A percentile compares a stretch with the other conserved stretches of the same genome.
Evolutionary conservation across 2,888 invertebrate genomes (phyloP).

Genomic region (Thera britannica): DNA sequence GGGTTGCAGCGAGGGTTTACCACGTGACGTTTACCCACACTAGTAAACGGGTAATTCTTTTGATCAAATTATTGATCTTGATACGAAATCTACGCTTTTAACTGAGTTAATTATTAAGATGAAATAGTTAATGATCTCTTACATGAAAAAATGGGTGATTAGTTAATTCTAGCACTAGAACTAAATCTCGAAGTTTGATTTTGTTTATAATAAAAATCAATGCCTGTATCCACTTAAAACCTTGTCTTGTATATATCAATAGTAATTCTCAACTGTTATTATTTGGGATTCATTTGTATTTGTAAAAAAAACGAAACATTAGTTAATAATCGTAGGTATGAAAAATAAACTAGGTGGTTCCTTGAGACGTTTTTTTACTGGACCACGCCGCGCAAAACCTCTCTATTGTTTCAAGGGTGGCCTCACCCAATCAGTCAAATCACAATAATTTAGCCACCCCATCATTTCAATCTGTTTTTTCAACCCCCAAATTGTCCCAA

Average conservation of each 20-base stretch:
- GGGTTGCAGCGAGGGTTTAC: slow-evolving; percentile 73
- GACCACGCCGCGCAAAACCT: background rate
- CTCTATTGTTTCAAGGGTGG: slow-evolving; percentile 39
- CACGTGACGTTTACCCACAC: slow-evolving; percentile 72
- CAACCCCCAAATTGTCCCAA: slow-evolving; percentile 18
- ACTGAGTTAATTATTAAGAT: slow-evolving; percentile 43
- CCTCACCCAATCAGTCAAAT: slow-evolving; percentile 26
- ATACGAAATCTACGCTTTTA: slow-evolving; percentile 65
- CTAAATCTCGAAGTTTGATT: too few relatives aligned
- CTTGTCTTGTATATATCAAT: too few relatives aligned
- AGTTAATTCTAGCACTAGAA: too few relatives aligned
- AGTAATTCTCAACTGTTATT: too few relatives aligned
- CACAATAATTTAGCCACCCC: slow-evolving; percentile 33
- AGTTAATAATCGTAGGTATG: too few relatives aligned
- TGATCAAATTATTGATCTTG: slow-evolving; percentile 74
- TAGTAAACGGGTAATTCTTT: slow-evolving; percentile 56
- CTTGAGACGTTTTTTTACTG: background rate
- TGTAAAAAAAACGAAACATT: too few relatives aligned
- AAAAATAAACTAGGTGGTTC: too few relatives aligned
- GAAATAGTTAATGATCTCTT: too few relatives aligned
- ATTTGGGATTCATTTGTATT: too few relatives aligned
- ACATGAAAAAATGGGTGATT: too few relatives aligned
- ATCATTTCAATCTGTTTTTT: slow-evolving; percentile 29
- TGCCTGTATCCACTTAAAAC: too few relatives aligned
- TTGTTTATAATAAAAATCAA: too few relatives aligned